A percentile compares a stretch with the other conserved stretches of the same genome.
These are phyloP conservation scores for Synchiropus splendidus DNA, from an alignment of 2,113 vertebrate genomes.

Conservation along the genomic window DNA sequence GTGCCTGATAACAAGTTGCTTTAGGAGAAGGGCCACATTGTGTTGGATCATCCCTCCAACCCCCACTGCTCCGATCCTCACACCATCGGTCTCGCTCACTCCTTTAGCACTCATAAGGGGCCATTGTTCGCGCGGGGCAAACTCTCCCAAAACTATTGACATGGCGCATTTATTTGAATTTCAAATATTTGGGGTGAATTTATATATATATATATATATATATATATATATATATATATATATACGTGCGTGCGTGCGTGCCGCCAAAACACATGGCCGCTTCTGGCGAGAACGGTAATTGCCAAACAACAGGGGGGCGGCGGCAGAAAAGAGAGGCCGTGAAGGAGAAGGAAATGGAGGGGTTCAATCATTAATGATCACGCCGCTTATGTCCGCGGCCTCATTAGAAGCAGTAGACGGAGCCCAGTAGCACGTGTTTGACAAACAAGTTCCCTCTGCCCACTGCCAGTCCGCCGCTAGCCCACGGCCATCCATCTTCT, in stretches of 20 bases:
- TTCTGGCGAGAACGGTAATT: conserved; percentile 85
- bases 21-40: conserved; percentile 96
- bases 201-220: too few relatives aligned
- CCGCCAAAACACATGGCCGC: conserved; percentile 57
- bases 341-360: conserved; percentile 55
- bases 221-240: too few relatives aligned
- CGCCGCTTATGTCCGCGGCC: conserved; percentile 85
- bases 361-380: conserved; percentile 86
- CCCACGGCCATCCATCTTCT: conserved; percentile 78
- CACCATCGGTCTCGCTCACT: conserved; percentile 58
- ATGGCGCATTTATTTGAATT: conserved; percentile 98
- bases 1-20: conserved; percentile 99
- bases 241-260: too few relatives aligned
- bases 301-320: conserved; percentile 73
- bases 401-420: conserved; percentile 82
- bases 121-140: conserved; percentile 92
- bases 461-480: conserved; percentile 64
- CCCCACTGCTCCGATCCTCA: conserved; percentile 73
- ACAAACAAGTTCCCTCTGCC: conserved; percentile 84
- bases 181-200: conserved; percentile 70
- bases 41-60: conserved; percentile 85
- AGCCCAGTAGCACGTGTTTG: conserved; percentile 84
- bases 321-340: conserved; percentile 12
- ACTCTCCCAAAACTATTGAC: conserved; percentile 99
- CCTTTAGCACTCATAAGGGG: conserved; percentile 89